Conservation (phyloP, 92 coral and sea anemone species). For the Heliopora coerulea region DNA sequence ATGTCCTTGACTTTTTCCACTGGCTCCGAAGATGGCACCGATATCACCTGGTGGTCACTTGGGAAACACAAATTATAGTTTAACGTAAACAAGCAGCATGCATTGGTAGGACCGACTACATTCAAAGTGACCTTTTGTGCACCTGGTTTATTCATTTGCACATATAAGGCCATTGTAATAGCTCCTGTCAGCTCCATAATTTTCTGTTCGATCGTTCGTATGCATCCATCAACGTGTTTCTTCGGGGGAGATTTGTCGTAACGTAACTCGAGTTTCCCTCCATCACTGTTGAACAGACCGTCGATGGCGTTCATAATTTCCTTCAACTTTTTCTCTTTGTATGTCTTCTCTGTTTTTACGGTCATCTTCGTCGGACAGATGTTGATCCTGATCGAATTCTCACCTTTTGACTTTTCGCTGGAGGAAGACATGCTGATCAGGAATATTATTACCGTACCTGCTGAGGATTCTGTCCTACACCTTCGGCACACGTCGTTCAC, state of each 20-base stretch:
- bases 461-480: too few relatives aligned
- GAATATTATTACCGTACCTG: too few relatives aligned
- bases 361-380: not conserved
- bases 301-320: not conserved
- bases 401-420: too few relatives aligned
- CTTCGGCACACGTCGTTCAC: too few relatives aligned
- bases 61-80: conserved; percentile 30
- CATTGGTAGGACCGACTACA: not conserved
- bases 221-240: not conserved
- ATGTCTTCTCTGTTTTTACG: too few relatives aligned
- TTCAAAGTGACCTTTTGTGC: not conserved
- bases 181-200: conserved; percentile 2
- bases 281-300: conserved; percentile 10
- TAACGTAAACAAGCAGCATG: not conserved
- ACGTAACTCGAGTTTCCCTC: not conserved
- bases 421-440: too few relatives aligned
- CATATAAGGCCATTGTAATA: not conserved
- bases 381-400: too few relatives aligned
- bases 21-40: not conserved
- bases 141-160: not conserved
- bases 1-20: conserved; percentile 16
- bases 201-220: conserved; percentile 22
- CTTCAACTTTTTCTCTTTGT: too few relatives aligned
- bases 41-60: conserved; percentile 26
- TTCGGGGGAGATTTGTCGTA: conserved; percentile 7